Percentiles rank a stretch among this genome's conserved stretches.
Evolutionary conservation across 2,113 vertebrate species (phyloP).

Genomic region (Solea senegalensis): DNA sequence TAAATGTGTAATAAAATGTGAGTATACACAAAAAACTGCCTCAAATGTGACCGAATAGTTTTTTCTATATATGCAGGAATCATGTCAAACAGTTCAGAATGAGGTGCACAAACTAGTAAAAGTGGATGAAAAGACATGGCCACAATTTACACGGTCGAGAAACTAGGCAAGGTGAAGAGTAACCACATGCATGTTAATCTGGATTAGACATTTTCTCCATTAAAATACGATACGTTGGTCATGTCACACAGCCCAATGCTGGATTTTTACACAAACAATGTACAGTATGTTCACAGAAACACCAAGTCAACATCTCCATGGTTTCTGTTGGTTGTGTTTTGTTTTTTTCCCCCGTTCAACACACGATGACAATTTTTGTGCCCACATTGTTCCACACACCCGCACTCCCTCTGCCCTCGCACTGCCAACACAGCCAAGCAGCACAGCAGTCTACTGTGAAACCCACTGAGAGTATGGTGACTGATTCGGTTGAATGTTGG

Average conservation of each 20-base stretch:
- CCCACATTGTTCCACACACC: constrained; percentile 30
- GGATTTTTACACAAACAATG: neutral
- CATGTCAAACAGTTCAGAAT: too few relatives aligned
- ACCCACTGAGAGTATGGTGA: constrained; percentile 21
- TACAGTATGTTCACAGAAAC: neutral
- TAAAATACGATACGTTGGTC: too few relatives aligned
- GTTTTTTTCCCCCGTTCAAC: constrained; percentile 10
- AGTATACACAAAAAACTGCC: too few relatives aligned
- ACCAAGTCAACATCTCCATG: constrained; percentile 4
- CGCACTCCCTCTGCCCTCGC: neutral
- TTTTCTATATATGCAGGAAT: too few relatives aligned
- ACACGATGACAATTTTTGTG: constrained; percentile 33
- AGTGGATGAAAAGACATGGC: too few relatives aligned
- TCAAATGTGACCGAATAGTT: too few relatives aligned
- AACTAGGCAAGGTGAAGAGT: too few relatives aligned
- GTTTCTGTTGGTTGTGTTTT: neutral
- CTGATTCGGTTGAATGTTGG: constrained; percentile 29
- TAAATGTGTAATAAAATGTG: neutral
- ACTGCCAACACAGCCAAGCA: constrained; percentile 34
- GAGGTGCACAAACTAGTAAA: too few relatives aligned
- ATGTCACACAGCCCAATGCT: neutral
- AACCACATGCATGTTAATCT: too few relatives aligned
- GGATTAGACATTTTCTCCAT: too few relatives aligned
- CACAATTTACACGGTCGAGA: too few relatives aligned
- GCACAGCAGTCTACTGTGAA: constrained; percentile 27